Evolutionary conservation across 2,113 vertebrate genomes (phyloP), one percentile per base, ranked within the genome.

Genomic region (Oryzias celebensis): DNA sequence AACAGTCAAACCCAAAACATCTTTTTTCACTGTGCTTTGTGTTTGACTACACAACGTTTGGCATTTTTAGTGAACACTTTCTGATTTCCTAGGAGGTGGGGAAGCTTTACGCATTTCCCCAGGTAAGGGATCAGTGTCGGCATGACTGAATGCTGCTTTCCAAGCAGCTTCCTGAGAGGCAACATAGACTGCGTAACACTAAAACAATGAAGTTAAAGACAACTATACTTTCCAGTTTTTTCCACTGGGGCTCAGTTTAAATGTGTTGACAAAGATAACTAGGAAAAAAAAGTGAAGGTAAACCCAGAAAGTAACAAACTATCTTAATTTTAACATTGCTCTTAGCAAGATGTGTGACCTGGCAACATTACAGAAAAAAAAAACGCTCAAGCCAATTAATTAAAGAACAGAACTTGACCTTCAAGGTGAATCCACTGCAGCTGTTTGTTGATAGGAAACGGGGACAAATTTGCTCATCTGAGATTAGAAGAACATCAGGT

Each of bases 341-440:
- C 70, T 85, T 84, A 82, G 77, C 62, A 63, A 76, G 56, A 80
- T 78, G 67, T 73, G 69, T 75, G 66, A 62, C 71, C 64, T 68
- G 72, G 82, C 65, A 85, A 82, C 65, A 72, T 62, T 55, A 79
- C 72, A 68, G 1, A 20, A 20, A 20, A 77, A 68, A 86, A 84
- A 75, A 84, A 75, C 58, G 75, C 61, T 67, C 56, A 70, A 65
- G 64, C 70, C 67, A 87, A 87, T 87, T 90, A 81, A 82, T 84
- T 83, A 79, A 71, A 77, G 55, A 70, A 71, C 22, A 28, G 67
- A 68, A 84, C 88, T 88, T 89, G 85, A 90, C 89, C 88, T 90
- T 89, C 85, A 89, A 72, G 71, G 78, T 85, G 75, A 57, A 71
- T 63, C 71, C 73, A 80, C 74, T 78, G 84, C 69, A 80, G 75